Evolutionary conservation across 2,113 vertebrate genomes (phyloP), one percentile per base, ranked within the genome.

Genomic region (Xerus inauris): DNA sequence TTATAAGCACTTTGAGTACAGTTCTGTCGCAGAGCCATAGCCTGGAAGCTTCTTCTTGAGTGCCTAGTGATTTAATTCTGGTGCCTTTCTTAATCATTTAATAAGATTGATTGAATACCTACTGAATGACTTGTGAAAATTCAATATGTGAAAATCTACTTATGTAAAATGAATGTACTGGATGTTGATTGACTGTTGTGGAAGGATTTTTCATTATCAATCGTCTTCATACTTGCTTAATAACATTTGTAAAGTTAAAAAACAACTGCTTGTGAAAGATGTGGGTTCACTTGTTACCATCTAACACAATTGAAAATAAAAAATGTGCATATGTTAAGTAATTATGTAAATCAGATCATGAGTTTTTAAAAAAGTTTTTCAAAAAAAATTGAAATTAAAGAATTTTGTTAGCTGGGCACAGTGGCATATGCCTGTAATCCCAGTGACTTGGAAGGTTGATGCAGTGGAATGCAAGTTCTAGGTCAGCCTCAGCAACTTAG

Each of bases 51-150:
- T 77, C 79, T 65, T 59, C 22, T 87, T 59, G 71, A 95, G 19
- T 59, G 26, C 12, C 71, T 72, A 54, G 62, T 73, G 89, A 91
- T 93, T 92, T 85, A 77, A 82, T 76, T 94, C 77, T 45, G 77
- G 84, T 75, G 40, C 16, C 71, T 95, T 94, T 91, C 79, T 87
- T 81, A 91, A 80, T 65, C 84, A 92, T 87, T 94, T 94, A 87
- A 64, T 76, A 89, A 91, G 65, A 95, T 40, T 93, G 82, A 96
- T 19, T 83, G 65, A 81, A 54, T 72, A 65, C 38, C 64, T 86
- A 73, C 40, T 92, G 93, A 95, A 64, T 59, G 76, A 91, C 97
- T 91, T 88, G 76, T 85, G 40, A 95, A 95, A 93, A 95, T 94
- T 84, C 80, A 84, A 54, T 81, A 90, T 73, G 19, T 87, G 64